Percentiles rank a stretch among this genome's conserved stretches.
Evolutionary conservation across 2,888 invertebrate genomes (phyloP).

Genomic region (Torymus texanus): DNA sequence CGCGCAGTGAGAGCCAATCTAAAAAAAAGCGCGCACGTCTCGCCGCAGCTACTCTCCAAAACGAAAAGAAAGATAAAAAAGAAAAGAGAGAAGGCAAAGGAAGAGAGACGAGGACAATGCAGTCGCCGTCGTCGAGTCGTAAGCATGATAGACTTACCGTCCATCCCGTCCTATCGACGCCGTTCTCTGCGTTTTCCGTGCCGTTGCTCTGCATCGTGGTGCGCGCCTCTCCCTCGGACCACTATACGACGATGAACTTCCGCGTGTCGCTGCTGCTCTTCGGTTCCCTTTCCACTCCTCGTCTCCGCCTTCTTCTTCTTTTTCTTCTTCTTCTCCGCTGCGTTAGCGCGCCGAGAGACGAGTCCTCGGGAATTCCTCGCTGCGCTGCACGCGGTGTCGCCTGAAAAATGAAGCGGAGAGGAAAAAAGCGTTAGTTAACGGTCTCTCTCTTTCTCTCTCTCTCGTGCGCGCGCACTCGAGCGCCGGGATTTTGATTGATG

Average conservation of each 20-base stretch:
- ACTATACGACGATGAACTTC: conserved; percentile 46
- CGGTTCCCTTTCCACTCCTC: no score
- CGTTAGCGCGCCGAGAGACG: no score
- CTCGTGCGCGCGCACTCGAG: no score
- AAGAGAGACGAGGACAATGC: background rate
- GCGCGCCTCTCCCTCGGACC: conserved; percentile 30
- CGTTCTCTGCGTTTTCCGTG: conserved; percentile 71
- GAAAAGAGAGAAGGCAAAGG: background rate
- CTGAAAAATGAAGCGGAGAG: conserved; percentile 24
- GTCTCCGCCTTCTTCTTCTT: background rate
- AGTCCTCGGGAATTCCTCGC: no score
- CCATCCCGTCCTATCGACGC: conserved; percentile 72
- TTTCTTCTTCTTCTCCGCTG: background rate
- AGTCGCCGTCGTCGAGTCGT: background rate
- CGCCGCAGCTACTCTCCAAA: no score
- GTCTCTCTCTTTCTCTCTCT: conserved; percentile 25
- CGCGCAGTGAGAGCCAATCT: no score
- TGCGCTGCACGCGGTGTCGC: no score
- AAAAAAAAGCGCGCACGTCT: no score
- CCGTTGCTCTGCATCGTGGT: conserved; percentile 73
- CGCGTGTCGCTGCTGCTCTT: conserved; percentile 46
- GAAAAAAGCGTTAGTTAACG: conserved; percentile 42
- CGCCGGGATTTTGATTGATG: no score
- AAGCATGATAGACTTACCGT: conserved; percentile 67
- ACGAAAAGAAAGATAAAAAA: background rate